Evolutionary conservation across 2,113 vertebrate species (phyloP).

Genomic region (Seriola quinqueradiata): DNA sequence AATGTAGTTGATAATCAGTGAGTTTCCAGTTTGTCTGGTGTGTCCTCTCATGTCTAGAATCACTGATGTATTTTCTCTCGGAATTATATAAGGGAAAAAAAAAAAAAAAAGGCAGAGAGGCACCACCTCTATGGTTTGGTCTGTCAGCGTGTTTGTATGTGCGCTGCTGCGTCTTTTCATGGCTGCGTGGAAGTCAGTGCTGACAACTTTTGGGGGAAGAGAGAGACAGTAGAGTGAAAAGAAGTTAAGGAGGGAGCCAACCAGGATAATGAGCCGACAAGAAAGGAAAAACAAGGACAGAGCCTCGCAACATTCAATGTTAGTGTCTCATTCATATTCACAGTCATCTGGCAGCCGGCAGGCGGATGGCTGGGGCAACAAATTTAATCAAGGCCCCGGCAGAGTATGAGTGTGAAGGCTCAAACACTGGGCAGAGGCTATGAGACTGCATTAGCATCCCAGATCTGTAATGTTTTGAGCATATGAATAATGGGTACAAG

Average conservation of each 20-base stretch:
- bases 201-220: conserved; percentile 29
- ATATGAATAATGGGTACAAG: conserved; percentile 51
- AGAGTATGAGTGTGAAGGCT: conserved; percentile 49
- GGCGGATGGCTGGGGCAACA: conserved; percentile 57
- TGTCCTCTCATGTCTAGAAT: background rate
- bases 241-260: conserved; percentile 54
- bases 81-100: conserved; percentile 4
- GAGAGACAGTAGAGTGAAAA: conserved; percentile 43
- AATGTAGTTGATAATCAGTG: background rate
- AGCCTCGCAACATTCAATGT: conserved; percentile 64
- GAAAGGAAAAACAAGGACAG: conserved; percentile 70
- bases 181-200: background rate
- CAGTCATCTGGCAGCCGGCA: conserved; percentile 66
- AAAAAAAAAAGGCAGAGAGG: background rate
- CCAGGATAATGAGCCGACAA: conserved; percentile 68
- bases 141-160: conserved; percentile 46
- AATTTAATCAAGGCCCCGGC: conserved; percentile 75
- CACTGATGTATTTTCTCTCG: background rate
- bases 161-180: conserved; percentile 24
- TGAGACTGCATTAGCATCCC: conserved; percentile 63
- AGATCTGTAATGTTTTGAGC: conserved; percentile 51
- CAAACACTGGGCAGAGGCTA: conserved; percentile 57
- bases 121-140: conserved; percentile 21
- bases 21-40: background rate
- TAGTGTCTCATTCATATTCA: conserved; percentile 76